Evolutionary conservation across 2,888 invertebrate genomes (phyloP).

Genomic region (Heliconius erato): DNA sequence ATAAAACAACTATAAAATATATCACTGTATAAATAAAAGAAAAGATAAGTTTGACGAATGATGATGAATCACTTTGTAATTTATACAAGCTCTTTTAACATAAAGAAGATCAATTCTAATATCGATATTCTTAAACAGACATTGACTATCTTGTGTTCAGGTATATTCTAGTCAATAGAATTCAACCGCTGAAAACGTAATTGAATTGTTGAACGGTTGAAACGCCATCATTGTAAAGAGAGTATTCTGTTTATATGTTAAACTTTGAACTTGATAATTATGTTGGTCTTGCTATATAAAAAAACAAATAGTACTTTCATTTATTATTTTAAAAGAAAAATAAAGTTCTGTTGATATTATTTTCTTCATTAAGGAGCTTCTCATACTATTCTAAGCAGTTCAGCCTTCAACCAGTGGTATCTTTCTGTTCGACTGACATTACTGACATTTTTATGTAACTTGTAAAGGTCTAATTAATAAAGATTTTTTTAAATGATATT

Average conservation of each 20-base stretch:
- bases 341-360: no score
- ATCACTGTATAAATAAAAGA: not conserved
- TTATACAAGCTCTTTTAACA: no score
- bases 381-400: no score
- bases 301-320: not conserved
- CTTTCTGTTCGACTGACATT: not conserved
- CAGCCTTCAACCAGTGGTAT: no score
- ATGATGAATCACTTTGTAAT: no score
- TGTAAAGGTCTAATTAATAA: not conserved
- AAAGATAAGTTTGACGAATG: not conserved
- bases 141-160: no score
- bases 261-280: not conserved
- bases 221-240: not conserved
- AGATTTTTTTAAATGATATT: not conserved
- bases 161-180: no score
- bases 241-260: not conserved
- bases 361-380: no score
- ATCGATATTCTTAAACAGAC: no score
- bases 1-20: no score
- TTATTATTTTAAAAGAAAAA: no score
- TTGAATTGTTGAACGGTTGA: not conserved
- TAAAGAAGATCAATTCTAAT: no score
- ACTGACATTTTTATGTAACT: not conserved
- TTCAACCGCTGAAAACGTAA: not conserved
- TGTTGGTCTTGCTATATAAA: not conserved